Percentiles rank a stretch among this genome's conserved stretches.
These are phyloP conservation scores for Buteo buteo DNA, from an alignment of 2,113 vertebrate genomes.

Conservation along the genomic window DNA sequence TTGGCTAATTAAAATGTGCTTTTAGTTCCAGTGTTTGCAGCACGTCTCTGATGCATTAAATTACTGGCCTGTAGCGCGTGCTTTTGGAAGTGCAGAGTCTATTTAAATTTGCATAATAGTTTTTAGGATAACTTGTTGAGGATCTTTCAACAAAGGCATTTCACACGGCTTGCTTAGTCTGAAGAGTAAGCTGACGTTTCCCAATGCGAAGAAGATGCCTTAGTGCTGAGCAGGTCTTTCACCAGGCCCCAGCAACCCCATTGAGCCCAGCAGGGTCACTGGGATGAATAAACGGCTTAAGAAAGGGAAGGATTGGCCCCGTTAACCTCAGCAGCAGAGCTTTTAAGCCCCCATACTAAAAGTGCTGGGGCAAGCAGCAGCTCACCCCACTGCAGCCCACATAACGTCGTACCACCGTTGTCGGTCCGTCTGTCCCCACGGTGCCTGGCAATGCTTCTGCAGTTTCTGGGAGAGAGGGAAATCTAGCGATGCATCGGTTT, in stretches of 20 bases:
- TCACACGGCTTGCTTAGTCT: background rate
- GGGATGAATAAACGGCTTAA: background rate
- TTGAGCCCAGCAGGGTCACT: background rate
- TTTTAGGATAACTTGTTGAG: background rate
- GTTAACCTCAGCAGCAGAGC: background rate
- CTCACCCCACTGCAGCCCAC: background rate
- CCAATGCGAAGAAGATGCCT: background rate
- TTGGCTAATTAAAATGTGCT: background rate
- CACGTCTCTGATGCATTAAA: background rate
- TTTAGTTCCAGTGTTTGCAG: background rate
- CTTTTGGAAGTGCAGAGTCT: background rate
- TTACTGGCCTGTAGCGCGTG: background rate
- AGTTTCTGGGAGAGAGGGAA: background rate
- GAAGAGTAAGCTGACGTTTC: background rate
- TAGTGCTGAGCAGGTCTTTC: background rate
- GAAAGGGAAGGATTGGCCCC: background rate
- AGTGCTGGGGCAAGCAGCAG: background rate
- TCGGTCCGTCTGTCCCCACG: rapidly evolving
- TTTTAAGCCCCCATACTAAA: background rate
- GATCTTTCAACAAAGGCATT: background rate
- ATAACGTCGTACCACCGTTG: background rate
- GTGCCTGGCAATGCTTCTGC: background rate
- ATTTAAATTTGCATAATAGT: background rate
- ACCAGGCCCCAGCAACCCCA: background rate
- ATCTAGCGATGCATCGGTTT: rapidly evolving